Evolutionary conservation across 2,113 vertebrate species (phyloP).

Genomic region (Tympanuchus pallidicinctus): DNA sequence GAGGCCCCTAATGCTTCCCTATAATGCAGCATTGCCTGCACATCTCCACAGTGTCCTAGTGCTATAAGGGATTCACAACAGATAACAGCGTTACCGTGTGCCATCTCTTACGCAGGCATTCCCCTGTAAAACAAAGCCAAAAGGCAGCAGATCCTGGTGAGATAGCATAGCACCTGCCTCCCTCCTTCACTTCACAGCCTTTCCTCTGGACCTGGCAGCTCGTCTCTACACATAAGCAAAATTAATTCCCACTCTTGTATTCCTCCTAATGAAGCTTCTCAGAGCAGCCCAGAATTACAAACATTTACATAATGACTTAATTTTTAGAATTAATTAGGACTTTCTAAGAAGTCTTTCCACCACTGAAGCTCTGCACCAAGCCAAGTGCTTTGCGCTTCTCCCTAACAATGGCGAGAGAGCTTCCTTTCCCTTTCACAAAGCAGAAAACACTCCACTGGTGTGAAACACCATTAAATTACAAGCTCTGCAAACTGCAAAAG

Average conservation of each 20-base stretch:
- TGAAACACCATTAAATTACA: background rate
- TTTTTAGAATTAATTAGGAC: conserved; percentile 34
- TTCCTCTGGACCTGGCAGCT: background rate
- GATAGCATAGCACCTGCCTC: background rate
- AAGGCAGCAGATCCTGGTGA: background rate
- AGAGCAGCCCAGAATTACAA: conserved; percentile 35
- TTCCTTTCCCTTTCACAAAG: background rate
- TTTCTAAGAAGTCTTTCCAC: conserved; percentile 14
- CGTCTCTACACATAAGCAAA: conserved; percentile 5
- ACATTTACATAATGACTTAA: conserved; percentile 51
- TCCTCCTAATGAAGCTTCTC: conserved; percentile 51
- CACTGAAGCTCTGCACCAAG: background rate
- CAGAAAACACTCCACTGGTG: background rate
- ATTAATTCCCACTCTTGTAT: conserved; percentile 37
- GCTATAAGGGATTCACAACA: background rate
- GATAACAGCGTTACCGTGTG: background rate
- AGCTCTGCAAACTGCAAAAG: background rate
- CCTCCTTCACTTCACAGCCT: background rate
- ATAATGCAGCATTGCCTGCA: background rate
- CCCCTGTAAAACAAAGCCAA: background rate
- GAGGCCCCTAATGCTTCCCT: background rate
- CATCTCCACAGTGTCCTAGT: background rate
- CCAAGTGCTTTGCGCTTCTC: background rate
- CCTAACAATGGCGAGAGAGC: background rate
- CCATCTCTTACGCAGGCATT: background rate